These are phyloP conservation scores for Equus quagga DNA, from an alignment of 2,113 vertebrate genomes.

Conservation along the genomic window DNA sequence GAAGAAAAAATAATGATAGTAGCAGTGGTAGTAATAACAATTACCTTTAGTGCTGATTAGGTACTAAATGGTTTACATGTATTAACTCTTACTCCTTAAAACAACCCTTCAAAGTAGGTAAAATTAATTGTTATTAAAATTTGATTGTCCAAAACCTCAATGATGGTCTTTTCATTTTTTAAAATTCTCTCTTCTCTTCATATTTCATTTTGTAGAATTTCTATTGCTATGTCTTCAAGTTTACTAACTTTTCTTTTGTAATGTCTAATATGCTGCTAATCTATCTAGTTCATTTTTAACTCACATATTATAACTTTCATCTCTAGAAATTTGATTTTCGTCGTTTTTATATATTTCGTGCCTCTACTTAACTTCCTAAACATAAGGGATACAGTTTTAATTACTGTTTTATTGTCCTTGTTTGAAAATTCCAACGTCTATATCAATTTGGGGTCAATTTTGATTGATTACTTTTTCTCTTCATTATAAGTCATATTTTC, in stretches of 20 bases:
- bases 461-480: neutral
- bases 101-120: neutral
- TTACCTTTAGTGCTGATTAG: neutral
- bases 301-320: neutral
- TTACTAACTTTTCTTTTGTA: neutral
- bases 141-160: neutral
- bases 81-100: constrained; percentile 25
- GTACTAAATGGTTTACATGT: neutral
- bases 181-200: neutral
- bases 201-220: neutral
- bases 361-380: neutral
- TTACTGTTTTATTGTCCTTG: neutral
- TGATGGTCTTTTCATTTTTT: neutral
- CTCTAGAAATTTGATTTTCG: neutral
- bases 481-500: neutral
- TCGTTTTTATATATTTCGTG: neutral
- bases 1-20: neutral
- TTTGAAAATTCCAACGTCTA: neutral
- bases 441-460: neutral
- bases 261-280: neutral
- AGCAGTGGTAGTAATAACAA: neutral
- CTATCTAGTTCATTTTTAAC: neutral
- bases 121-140: neutral
- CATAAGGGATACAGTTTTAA: neutral
- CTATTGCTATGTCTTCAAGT: neutral